phyloP scores from a whole-genome alignment of 2,888 invertebrate species.

The Leptothorax acervorum region DNA sequence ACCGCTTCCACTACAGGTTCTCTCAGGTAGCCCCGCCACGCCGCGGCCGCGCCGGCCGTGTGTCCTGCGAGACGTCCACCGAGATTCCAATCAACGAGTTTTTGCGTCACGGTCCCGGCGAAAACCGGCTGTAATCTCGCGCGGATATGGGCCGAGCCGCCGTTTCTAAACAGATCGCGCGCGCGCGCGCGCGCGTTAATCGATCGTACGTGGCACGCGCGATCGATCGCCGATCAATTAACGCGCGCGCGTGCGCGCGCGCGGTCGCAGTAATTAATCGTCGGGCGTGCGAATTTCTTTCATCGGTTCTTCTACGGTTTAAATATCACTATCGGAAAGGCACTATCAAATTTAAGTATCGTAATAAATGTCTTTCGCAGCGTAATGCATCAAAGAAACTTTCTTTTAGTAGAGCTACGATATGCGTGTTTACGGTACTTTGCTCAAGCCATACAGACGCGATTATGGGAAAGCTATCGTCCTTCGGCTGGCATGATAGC shows the following conservation, averaged over 20 bases:
- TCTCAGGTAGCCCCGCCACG: constrained; percentile 6
- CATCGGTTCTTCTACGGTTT: neutral
- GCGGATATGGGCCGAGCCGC: constrained; percentile 48
- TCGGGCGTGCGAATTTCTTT: neutral
- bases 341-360: neutral
- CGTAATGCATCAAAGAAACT: neutral
- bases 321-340: neutral
- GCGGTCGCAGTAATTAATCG: constrained; percentile 32
- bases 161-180: constrained; percentile 47
- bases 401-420: too few relatives aligned
- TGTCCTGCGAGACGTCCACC: constrained; percentile 75
- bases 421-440: constrained; percentile 11
- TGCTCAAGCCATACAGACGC: neutral
- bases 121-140: constrained; percentile 59
- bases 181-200: constrained; percentile 38
- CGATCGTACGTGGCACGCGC: constrained; percentile 48
- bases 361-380: neutral
- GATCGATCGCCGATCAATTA: constrained; percentile 50
- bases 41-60: constrained; percentile 54
- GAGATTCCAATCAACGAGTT: constrained; percentile 83
- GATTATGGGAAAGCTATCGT: constrained; percentile 30
- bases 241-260: constrained; percentile 19
- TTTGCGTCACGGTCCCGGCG: constrained; percentile 72
- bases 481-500: constrained; percentile 14
- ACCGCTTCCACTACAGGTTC: constrained; percentile 73